Evolutionary conservation across 2,888 invertebrate genomes (phyloP).

Genomic region (Meta bourneti): DNA sequence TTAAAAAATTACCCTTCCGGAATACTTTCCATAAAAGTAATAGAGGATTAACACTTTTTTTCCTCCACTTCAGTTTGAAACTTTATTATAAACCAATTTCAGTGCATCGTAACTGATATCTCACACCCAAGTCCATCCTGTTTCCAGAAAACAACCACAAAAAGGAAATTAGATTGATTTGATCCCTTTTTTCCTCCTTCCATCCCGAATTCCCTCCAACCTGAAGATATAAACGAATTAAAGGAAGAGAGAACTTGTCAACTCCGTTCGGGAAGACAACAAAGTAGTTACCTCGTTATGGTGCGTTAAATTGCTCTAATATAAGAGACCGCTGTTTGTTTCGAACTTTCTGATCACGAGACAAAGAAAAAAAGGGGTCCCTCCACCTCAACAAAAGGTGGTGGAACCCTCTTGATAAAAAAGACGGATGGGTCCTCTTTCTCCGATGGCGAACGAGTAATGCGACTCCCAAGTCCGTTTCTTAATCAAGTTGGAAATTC

Average conservation of each 20-base stretch:
- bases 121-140: too few relatives aligned
- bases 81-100: too few relatives aligned
- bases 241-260: slow-evolving; percentile 53
- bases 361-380: slow-evolving; percentile 1
- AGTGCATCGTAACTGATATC: too few relatives aligned
- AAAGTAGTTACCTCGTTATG: slow-evolving; percentile 61
- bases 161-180: slow-evolving; percentile 20
- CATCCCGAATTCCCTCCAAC: slow-evolving; percentile 33
- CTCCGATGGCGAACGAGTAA: slow-evolving; percentile 15
- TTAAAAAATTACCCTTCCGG: too few relatives aligned
- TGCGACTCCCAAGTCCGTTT: slow-evolving; percentile 35
- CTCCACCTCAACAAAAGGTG: slow-evolving; percentile 27
- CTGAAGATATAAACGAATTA: slow-evolving; percentile 51
- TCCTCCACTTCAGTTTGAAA: too few relatives aligned
- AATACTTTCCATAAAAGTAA: too few relatives aligned
- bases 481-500: slow-evolving; percentile 54
- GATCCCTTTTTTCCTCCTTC: slow-evolving; percentile 17
- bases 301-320: slow-evolving; percentile 67
- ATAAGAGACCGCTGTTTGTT: slow-evolving; percentile 28
- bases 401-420: neutral
- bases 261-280: slow-evolving; percentile 43
- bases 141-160: slow-evolving; percentile 7
- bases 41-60: too few relatives aligned
- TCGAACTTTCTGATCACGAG: slow-evolving; percentile 61
- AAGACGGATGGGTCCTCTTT: slow-evolving; percentile 17